These are phyloP conservation scores for Emydocephalus ijimae DNA, from an alignment of 2,113 vertebrate genomes.

Conservation along the genomic window DNA sequence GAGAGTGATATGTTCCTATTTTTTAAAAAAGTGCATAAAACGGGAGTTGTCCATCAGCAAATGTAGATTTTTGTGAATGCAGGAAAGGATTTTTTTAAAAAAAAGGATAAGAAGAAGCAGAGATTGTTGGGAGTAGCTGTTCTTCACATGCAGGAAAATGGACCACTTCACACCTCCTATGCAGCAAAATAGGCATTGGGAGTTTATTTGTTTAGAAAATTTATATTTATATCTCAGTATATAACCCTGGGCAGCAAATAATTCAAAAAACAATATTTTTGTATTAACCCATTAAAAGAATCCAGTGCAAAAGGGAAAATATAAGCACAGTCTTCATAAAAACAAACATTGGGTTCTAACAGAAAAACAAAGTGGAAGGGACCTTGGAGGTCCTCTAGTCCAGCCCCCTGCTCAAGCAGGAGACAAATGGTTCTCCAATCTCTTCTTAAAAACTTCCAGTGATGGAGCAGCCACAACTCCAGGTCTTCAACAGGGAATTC, in stretches of 20 bases:
- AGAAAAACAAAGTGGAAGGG: too few species aligned
- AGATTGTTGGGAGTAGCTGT: neutral
- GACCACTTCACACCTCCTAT: neutral
- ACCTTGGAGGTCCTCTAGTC: too few species aligned
- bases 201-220: neutral
- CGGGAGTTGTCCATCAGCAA: neutral
- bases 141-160: neutral
- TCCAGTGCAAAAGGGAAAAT: neutral
- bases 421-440: too few species aligned
- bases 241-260: neutral
- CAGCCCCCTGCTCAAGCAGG: too few species aligned
- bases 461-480: too few species aligned
- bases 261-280: neutral
- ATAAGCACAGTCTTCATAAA: neutral
- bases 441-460: too few species aligned
- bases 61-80: neutral
- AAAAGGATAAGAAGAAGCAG: neutral
- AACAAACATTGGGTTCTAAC: neutral
- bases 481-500: too few species aligned
- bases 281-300: neutral
- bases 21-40: neutral
- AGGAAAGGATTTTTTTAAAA: neutral
- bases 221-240: neutral
- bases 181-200: neutral
- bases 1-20: neutral